These are phyloP conservation scores for Ceriagrion tenellum DNA, from an alignment of 2,888 invertebrate genomes.

Conservation along the genomic window DNA sequence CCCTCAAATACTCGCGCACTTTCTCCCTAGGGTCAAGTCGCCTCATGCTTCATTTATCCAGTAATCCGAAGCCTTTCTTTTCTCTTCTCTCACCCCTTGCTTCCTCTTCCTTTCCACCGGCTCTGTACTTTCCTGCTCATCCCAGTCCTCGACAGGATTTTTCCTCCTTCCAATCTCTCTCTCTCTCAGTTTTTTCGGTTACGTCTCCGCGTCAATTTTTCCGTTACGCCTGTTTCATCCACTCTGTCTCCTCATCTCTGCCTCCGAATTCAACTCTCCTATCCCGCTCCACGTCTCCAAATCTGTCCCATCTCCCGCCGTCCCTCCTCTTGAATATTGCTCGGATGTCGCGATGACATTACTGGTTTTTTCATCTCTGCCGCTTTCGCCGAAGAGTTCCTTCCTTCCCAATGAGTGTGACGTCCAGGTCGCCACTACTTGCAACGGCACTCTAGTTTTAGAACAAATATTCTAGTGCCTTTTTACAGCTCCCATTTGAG, in stretches of 20 bases:
- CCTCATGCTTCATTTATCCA: constrained; percentile 31
- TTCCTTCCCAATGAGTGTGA: too few relatives aligned
- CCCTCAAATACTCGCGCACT: neutral
- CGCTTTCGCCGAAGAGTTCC: neutral
- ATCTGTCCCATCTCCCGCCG: too few relatives aligned
- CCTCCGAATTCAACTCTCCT: neutral
- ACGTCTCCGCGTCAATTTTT: neutral
- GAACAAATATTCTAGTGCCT: too few relatives aligned
- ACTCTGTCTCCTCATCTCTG: neutral
- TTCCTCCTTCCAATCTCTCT: neutral
- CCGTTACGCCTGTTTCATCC: neutral
- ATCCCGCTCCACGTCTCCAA: neutral
- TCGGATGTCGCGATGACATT: neutral
- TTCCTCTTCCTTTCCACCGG: neutral
- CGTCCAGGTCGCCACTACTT: too few relatives aligned
- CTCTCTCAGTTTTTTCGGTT: neutral
- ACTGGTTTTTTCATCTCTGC: neutral
- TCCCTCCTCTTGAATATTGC: neutral
- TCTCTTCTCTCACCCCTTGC: neutral
- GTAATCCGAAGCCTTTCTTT: neutral
- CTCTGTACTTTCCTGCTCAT: neutral
- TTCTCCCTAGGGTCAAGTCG: neutral
- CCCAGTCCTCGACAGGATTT: neutral
- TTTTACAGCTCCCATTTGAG: too few relatives aligned
- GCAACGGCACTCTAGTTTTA: too few relatives aligned